phyloP scores from a whole-genome alignment of 2,113 vertebrate species.

The Hippocampus zosterae region DNA sequence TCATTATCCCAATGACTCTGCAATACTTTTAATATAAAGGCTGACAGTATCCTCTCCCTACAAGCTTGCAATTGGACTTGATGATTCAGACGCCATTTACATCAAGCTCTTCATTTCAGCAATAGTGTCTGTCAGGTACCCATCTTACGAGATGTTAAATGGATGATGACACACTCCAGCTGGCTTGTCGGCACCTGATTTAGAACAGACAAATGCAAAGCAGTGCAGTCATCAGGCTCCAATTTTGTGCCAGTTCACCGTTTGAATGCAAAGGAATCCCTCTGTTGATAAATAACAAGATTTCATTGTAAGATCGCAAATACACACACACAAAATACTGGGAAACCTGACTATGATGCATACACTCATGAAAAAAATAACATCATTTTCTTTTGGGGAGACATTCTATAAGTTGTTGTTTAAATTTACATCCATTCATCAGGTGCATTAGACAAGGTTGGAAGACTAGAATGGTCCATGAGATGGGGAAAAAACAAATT shows the following conservation, averaged over 20 bases:
- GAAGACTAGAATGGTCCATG: too few species aligned
- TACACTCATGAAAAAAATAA: too few species aligned
- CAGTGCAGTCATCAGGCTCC: slow-evolving; percentile 57
- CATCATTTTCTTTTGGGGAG: too few species aligned
- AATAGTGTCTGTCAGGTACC: slow-evolving; percentile 10
- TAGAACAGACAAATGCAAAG: slow-evolving; percentile 46
- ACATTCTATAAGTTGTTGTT: too few species aligned
- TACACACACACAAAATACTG: neutral
- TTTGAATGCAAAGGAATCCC: slow-evolving; percentile 61
- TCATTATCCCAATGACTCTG: slow-evolving; percentile 19
- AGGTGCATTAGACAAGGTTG: too few species aligned
- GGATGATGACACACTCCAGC: slow-evolving; percentile 12
- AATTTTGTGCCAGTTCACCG: slow-evolving; percentile 35
- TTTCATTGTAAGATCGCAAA: neutral
- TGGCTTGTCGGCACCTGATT: slow-evolving; percentile 29
- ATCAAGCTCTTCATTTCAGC: slow-evolving; percentile 9
- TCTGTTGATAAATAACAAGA: neutral
- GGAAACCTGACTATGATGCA: too few species aligned
- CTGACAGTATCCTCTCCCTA: slow-evolving; percentile 9
- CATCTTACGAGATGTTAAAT: slow-evolving; percentile 8
- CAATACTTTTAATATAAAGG: slow-evolving; percentile 13
- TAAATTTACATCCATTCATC: too few species aligned
- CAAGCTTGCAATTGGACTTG: neutral
- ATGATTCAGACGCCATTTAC: slow-evolving; percentile 3
- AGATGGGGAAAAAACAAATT: too few species aligned